Conservation (phyloP, 2,113 vertebrate species). For the Spea bombifrons region DNA sequence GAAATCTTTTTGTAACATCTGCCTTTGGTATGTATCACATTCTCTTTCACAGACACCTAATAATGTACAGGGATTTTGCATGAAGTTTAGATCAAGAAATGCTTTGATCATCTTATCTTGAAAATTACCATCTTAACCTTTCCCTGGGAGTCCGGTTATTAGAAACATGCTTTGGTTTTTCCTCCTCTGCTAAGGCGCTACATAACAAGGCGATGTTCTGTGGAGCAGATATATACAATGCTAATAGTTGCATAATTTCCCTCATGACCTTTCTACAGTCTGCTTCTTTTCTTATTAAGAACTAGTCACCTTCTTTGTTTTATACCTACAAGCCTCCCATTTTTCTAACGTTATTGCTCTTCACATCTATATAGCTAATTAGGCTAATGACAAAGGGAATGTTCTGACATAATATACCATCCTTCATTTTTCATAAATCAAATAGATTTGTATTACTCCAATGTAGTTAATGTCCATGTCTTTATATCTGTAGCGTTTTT, state of each 20-base stretch:
- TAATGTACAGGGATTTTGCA: slow-evolving; percentile 20
- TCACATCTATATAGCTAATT: slow-evolving; percentile 42
- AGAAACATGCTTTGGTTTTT: slow-evolving; percentile 26
- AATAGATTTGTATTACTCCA: slow-evolving; percentile 36
- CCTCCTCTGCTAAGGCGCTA: background rate
- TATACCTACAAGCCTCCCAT: slow-evolving; percentile 27
- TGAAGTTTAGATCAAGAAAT: slow-evolving; percentile 29
- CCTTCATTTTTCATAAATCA: slow-evolving; percentile 34
- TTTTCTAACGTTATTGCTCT: slow-evolving; percentile 23
- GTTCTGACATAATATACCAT: slow-evolving; percentile 31
- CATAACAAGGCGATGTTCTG: background rate
- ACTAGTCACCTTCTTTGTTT: slow-evolving; percentile 14
- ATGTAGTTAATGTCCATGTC: slow-evolving; percentile 18
- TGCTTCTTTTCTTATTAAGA: slow-evolving; percentile 18
- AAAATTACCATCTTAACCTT: slow-evolving; percentile 15
- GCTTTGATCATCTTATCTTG: slow-evolving; percentile 35
- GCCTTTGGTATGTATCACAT: slow-evolving; percentile 15
- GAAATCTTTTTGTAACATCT: background rate
- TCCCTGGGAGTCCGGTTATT: slow-evolving; percentile 34
- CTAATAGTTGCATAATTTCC: slow-evolving; percentile 9
- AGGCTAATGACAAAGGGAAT: slow-evolving; percentile 41
- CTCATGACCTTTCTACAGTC: slow-evolving; percentile 15
- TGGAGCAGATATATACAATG: slow-evolving; percentile 8
- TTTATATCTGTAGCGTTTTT: slow-evolving; percentile 8
- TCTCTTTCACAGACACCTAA: slow-evolving; percentile 31